phyloP scores from a whole-genome alignment of 2,797 vertebrate genomes.

The Distichodus sexfasciatus region DNA sequence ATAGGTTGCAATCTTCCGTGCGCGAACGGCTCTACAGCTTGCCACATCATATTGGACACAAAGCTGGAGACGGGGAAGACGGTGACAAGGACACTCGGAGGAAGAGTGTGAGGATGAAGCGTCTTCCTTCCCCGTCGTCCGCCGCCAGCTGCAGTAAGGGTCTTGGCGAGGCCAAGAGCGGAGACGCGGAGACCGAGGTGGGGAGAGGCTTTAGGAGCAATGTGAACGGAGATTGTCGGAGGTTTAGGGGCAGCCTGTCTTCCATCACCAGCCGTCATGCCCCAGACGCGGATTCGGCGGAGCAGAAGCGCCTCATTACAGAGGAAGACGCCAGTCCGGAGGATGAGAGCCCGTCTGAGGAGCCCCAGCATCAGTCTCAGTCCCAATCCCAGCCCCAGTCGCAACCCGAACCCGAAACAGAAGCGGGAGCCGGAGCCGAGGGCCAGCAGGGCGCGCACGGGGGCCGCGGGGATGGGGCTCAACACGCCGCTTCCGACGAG shows the following conservation, averaged over 20 bases:
- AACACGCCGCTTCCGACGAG: slow-evolving; percentile 70
- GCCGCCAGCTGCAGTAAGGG: slow-evolving; percentile 67
- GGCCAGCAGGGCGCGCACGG: slow-evolving; percentile 62
- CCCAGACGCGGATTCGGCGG: slow-evolving; percentile 78
- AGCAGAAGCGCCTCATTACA: slow-evolving; percentile 83
- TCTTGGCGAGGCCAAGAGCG: slow-evolving; percentile 71
- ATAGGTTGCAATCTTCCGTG: slow-evolving; percentile 93
- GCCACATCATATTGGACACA: slow-evolving; percentile 91
- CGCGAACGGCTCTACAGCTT: slow-evolving; percentile 96
- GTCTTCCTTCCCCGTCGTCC: slow-evolving; percentile 79
- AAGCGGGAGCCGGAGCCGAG: slow-evolving; percentile 61
- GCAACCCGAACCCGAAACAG: slow-evolving; percentile 55
- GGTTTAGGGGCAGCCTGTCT: slow-evolving; percentile 87
- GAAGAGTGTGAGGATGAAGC: slow-evolving; percentile 89
- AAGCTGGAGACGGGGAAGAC: slow-evolving; percentile 79
- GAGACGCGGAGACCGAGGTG: slow-evolving; percentile 79
- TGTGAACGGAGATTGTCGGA: slow-evolving; percentile 95
- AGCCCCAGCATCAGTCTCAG: slow-evolving; percentile 48
- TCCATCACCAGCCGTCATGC: slow-evolving; percentile 86
- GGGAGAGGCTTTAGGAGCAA: slow-evolving; percentile 73
- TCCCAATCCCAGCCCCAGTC: slow-evolving; percentile 53
- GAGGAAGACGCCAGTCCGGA: slow-evolving; percentile 73
- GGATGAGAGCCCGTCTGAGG: slow-evolving; percentile 48
- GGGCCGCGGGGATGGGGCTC: too few species aligned
- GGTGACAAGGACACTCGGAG: slow-evolving; percentile 84